Conservation (phyloP, 2,113 vertebrate species). For the Rynchops niger region DNA sequence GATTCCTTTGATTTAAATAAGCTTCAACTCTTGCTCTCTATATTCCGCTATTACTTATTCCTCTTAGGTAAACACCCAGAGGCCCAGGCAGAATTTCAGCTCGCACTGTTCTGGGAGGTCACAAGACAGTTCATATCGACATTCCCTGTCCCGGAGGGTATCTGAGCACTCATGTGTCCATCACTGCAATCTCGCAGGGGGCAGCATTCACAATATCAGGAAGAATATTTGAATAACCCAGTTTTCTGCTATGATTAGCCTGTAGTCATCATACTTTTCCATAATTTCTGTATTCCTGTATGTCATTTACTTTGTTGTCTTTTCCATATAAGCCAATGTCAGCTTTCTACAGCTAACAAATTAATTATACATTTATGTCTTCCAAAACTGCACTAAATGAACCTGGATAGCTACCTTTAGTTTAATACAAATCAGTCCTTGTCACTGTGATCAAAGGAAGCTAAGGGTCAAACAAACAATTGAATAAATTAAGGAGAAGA, state of each 20-base stretch:
- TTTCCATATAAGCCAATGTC: not conserved
- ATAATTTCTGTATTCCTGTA: not conserved
- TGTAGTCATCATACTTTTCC: not conserved
- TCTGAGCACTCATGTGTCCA: not conserved
- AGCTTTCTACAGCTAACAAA: not conserved
- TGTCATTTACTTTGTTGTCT: not conserved
- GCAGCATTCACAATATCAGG: not conserved
- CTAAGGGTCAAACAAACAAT: not conserved
- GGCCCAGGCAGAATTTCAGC: not conserved
- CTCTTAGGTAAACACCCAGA: not conserved
- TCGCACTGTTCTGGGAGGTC: not conserved
- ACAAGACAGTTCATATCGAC: not conserved
- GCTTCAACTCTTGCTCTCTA: not conserved
- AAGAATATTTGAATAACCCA: not conserved
- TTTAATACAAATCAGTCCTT: not conserved
- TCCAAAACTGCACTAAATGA: not conserved
- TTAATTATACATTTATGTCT: not conserved
- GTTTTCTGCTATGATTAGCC: not conserved
- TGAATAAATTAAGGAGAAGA: not conserved
- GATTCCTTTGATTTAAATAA: not conserved
- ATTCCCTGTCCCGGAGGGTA: not conserved
- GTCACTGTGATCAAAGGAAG: not conserved
- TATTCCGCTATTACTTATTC: not conserved
- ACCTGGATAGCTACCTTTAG: not conserved
- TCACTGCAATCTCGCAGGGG: not conserved